Percentiles rank a stretch among this genome's conserved stretches.
Conservation (phyloP, 1,140 invertebrate species). For the Drosophila eugracilis region DNA sequence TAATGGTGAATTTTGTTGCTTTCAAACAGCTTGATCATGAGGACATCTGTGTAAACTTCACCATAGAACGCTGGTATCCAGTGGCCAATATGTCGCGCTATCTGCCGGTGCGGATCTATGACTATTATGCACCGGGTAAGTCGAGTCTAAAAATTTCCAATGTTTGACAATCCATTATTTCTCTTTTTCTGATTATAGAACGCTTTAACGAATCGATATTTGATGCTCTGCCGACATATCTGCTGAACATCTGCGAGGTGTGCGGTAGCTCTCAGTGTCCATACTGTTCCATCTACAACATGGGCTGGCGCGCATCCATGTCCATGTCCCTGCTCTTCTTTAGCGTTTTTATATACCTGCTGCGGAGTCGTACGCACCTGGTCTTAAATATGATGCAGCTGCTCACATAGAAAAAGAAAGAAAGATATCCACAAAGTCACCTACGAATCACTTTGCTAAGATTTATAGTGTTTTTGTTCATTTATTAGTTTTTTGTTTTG, state of each 20-base stretch:
- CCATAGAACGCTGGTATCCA: slow-evolving; percentile 96
- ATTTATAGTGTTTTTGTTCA: slow-evolving; percentile 48
- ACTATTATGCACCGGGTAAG: slow-evolving; percentile 97
- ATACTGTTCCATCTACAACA: slow-evolving; percentile 96
- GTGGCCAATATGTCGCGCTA: slow-evolving; percentile 98
- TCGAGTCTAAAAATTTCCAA: slow-evolving; percentile 10
- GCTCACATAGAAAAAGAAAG: slow-evolving; percentile 60
- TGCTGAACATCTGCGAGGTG: slow-evolving; percentile 98
- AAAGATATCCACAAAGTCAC: slow-evolving; percentile 6
- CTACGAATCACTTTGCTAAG: slow-evolving; percentile 23
- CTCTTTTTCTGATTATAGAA: slow-evolving; percentile 87
- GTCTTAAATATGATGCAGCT: slow-evolving; percentile 69
- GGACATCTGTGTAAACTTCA: slow-evolving; percentile 96
- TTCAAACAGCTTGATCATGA: slow-evolving; percentile 89
- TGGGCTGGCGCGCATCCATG: slow-evolving; percentile 85
- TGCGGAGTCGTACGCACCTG: slow-evolving; percentile 78
- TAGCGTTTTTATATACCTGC: slow-evolving; percentile 78
- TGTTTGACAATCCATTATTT: background rate
- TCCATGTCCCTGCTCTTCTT: slow-evolving; percentile 78
- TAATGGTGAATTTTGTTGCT: background rate
- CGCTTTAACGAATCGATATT: slow-evolving; percentile 97
- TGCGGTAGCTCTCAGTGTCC: slow-evolving; percentile 99
- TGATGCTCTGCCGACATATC: slow-evolving; percentile 94
- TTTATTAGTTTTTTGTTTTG: slow-evolving; percentile 41
- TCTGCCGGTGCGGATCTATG: slow-evolving; percentile 95